A percentile compares a stretch with the other conserved stretches of the same genome.
Conservation (phyloP, 2,113 vertebrate genomes). For the Scartelaos histophorus region DNA sequence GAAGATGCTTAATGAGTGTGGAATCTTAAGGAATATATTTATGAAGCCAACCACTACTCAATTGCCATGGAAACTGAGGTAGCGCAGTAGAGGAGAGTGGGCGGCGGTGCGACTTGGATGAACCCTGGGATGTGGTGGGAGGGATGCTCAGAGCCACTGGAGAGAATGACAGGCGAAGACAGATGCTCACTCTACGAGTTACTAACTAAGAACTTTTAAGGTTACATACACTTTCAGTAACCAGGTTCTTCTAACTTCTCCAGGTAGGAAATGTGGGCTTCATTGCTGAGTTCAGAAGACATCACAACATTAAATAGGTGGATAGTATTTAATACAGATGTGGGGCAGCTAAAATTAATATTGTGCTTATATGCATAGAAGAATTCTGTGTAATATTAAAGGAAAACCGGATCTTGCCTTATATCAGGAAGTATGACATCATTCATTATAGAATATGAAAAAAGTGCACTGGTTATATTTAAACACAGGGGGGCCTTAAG, state of each 20-base stretch:
- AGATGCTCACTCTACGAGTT: slow-evolving; percentile 44
- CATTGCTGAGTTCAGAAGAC: too few species aligned
- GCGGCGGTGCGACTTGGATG: slow-evolving; percentile 69
- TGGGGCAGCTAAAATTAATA: too few species aligned
- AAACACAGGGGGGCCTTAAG: too few species aligned
- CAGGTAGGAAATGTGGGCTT: background rate
- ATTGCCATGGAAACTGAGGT: slow-evolving; percentile 76
- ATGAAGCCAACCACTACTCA: slow-evolving; percentile 64
- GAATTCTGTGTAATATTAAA: too few species aligned
- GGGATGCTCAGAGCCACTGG: slow-evolving; percentile 48
- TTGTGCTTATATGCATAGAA: too few species aligned
- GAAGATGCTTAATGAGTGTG: slow-evolving; percentile 64
- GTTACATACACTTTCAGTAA: background rate
- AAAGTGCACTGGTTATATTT: too few species aligned
- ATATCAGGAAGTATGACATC: too few species aligned
- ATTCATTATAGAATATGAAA: too few species aligned
- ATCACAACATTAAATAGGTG: too few species aligned
- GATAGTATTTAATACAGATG: too few species aligned
- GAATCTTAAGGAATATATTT: slow-evolving; percentile 68
- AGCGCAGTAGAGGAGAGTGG: slow-evolving; percentile 69
- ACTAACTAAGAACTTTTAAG: slow-evolving; percentile 35
- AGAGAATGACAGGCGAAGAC: slow-evolving; percentile 38
- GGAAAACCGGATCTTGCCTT: too few species aligned
- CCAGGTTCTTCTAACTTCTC: background rate
- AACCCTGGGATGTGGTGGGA: slow-evolving; percentile 72